phyloP scores from a whole-genome alignment of 1,140 invertebrate species.

The Drosophila sp. region DNA sequence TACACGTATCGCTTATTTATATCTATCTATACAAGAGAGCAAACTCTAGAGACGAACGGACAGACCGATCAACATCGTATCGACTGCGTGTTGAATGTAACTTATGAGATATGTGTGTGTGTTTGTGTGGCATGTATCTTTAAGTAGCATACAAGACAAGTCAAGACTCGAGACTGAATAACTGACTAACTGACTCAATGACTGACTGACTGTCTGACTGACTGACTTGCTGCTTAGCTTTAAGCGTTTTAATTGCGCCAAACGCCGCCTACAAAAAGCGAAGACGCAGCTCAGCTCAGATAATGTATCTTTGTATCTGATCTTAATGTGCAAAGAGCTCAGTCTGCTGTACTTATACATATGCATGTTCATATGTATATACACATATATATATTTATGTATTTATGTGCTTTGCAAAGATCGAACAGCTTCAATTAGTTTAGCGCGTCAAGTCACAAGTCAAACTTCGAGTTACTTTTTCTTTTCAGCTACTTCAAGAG shows the following conservation, averaged over 20 bases:
- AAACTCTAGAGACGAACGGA: conserved; percentile 28
- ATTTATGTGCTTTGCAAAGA: conserved; percentile 18
- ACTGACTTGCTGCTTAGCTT: conserved; percentile 47
- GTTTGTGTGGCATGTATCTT: conserved; percentile 74
- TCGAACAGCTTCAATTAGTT: conserved; percentile 54
- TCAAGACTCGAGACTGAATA: conserved; percentile 27
- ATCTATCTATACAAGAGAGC: conserved; percentile 53
- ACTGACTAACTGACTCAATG: conserved; percentile 27
- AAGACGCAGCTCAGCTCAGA: conserved; percentile 58
- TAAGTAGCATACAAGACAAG: conserved; percentile 61
- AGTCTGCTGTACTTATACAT: not conserved
- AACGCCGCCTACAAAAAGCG: conserved; percentile 62
- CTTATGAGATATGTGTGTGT: conserved; percentile 2
- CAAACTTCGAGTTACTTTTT: conserved; percentile 17
- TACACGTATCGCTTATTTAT: conserved; percentile 83
- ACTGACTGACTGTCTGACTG: conserved; percentile 23
- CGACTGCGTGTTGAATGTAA: conserved; percentile 23
- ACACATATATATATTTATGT: not conserved
- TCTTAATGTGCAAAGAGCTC: conserved; percentile 67
- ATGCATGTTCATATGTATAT: not conserved
- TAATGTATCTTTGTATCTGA: conserved; percentile 83
- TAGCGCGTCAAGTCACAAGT: conserved; percentile 31
- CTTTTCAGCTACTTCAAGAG: not conserved
- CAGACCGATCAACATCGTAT: conserved; percentile 26
- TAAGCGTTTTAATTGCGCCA: conserved; percentile 60